Conservation (phyloP, 2,797 vertebrate species). For the Halcyon chelicuti region DNA sequence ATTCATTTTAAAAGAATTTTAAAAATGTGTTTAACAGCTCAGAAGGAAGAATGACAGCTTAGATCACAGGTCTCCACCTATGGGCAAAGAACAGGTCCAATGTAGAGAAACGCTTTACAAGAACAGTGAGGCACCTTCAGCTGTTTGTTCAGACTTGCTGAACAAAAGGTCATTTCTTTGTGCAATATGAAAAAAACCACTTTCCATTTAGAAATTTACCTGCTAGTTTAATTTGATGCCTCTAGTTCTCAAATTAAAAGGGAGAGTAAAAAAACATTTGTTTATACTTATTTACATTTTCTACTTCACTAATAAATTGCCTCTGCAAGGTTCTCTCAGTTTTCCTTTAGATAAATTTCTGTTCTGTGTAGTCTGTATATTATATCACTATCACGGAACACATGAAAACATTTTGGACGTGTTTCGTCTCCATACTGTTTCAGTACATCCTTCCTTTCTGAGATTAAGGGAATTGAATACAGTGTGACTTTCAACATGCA, state of each 20-base stretch:
- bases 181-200: not conserved
- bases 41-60: not conserved
- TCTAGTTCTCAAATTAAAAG: not conserved
- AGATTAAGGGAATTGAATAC: not conserved
- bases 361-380: not conserved
- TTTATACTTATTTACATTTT: not conserved
- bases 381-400: not conserved
- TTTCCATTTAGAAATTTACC: not conserved
- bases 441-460: not conserved
- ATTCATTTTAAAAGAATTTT: not conserved
- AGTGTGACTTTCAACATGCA: not conserved
- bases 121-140: not conserved
- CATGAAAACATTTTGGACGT: not conserved
- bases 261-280: not conserved
- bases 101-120: not conserved
- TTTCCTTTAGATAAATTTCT: not conserved
- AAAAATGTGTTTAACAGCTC: not conserved
- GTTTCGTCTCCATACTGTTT: not conserved
- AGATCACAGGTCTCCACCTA: not conserved
- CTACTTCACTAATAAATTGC: not conserved
- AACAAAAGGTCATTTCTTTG: not conserved
- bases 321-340: not conserved
- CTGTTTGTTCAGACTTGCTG: not conserved
- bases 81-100: not conserved
- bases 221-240: not conserved